Evolutionary conservation across 2,113 vertebrate genomes (phyloP), one percentile per base, ranked within the genome.

Genomic region (Silurus meridionalis): DNA sequence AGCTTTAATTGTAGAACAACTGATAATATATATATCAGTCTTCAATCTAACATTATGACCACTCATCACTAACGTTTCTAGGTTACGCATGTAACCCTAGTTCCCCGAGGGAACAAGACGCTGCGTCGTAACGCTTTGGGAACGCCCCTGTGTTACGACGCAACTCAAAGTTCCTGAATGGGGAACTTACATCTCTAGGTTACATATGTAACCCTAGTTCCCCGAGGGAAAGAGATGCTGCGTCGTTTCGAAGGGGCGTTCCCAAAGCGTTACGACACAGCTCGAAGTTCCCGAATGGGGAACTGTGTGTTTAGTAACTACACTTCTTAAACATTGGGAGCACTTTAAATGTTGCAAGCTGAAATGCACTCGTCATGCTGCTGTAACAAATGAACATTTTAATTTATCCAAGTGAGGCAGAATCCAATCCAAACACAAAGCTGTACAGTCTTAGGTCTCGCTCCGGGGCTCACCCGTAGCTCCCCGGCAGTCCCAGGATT

Each of bases 341-440:
- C 46, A 52, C 48, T 52, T 57, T 11, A 52, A 75, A 66, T 25
- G n/a, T 37, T 15, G 23, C 8, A 10, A 50, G 4, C 77, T 57
- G 19, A 80, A 80, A 21, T 46, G 15, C n/a, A 37, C 77, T 6
- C 4, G n/a, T 58, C 25, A 58, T 17, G 25, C 14, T 78, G 53
- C 17, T 21, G 55, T 60, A 61, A 61, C 25, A 46, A 46, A 28
- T 46, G 17, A 61, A 80, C 28, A 21, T 80, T 80, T 61, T 61
- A 46, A 61, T 80, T 58, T 11, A 61, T 60, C 78, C 78, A 80
- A 10, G 17, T 58, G 17, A 83, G 15, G 46, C 46, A 28, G 61
- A 83, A 69, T 66, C 64, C 50, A 55, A 55, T 66, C 48, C 50
- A 67, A 83, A 67, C 60, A 50, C 15, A 21, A 64, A 64, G 80